Evolutionary conservation across 2,797 vertebrate species (phyloP), one percentile per base, ranked within the genome.

Genomic region (Gobio occitaniae): DNA sequence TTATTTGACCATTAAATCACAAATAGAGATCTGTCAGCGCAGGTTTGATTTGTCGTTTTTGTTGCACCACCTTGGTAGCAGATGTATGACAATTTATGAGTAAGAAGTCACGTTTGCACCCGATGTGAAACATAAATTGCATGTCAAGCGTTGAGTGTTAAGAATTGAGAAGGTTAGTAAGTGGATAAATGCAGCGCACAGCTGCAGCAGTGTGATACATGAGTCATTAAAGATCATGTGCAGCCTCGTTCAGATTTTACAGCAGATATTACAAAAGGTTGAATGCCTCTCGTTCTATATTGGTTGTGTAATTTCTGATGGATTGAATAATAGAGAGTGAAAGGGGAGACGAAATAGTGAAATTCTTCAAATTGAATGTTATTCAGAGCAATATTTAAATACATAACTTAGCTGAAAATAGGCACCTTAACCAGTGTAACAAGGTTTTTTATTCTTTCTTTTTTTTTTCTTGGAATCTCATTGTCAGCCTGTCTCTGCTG

Each of bases 1-100:
- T 88, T 87, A 76, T 85, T 84, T 78, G 66, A 63, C 74, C 68
- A 77, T 86, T 88, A 77, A 84, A 87, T 71, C 65, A 36, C 38
- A 50, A 90, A 86, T 59, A 32, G 82, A 77, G 54, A 68, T 61
- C 78, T 86, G 79, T 86, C 76, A 32, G 36, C 10, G 3, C 70
- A 80, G 82, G 79, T 81, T 80, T 86, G 79, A 83, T 52, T 66
- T 82, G 74, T 79, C 52, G 2, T 69, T 76, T 87, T 85, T 85
- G 84, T 80, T 80, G 44, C 69, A 63, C 36, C 11, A 36, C 44
- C 70, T 72, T 65, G 69, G 77, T 52, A 74, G 69, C 84, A 85
- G 56, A 85, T 80, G 77, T 74, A 72, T 80, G 84, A 85, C 78
- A 74, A 41, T 80, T 85, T 74, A 74, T 80, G 84, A 85, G 80